Evolutionary conservation across 2,888 invertebrate genomes (phyloP).

Genomic region (Ichneumoninae sp.): DNA sequence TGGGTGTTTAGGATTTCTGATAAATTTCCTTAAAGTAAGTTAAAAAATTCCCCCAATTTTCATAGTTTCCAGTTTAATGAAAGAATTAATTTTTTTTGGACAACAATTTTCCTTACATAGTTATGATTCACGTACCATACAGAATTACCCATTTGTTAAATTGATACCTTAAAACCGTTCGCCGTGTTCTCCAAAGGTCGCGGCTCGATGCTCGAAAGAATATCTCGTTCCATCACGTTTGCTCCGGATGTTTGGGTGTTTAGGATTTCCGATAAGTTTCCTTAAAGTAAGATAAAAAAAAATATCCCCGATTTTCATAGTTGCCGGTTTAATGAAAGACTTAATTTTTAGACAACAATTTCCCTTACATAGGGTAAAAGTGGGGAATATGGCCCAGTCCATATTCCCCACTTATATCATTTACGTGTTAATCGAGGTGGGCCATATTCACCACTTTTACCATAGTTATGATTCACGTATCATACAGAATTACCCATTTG

Average conservation of each 20-base stretch:
- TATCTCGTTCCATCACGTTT: conserved; percentile 48
- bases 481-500: neutral
- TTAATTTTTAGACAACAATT: neutral
- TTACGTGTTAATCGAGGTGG: no score
- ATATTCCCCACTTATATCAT: no score
- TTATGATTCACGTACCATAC: neutral
- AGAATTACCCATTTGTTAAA: neutral
- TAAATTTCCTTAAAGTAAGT: neutral
- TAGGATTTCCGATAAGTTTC: neutral
- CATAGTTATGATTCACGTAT: neutral
- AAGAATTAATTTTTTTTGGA: neutral
- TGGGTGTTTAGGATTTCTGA: neutral
- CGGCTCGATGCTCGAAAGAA: conserved; percentile 35
- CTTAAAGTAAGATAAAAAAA: neutral
- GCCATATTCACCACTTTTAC: no score
- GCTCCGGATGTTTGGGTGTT: neutral
- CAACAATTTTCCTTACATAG: neutral
- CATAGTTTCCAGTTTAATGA: neutral
- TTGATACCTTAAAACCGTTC: neutral
- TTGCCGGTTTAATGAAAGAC: neutral
- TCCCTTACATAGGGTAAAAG: neutral
- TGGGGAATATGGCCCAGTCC: no score
- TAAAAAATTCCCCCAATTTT: neutral
- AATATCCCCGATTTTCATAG: neutral
- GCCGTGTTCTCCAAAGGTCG: conserved; percentile 46